Conservation (phyloP, 2,113 vertebrate genomes). For the Axis porcinus region DNA sequence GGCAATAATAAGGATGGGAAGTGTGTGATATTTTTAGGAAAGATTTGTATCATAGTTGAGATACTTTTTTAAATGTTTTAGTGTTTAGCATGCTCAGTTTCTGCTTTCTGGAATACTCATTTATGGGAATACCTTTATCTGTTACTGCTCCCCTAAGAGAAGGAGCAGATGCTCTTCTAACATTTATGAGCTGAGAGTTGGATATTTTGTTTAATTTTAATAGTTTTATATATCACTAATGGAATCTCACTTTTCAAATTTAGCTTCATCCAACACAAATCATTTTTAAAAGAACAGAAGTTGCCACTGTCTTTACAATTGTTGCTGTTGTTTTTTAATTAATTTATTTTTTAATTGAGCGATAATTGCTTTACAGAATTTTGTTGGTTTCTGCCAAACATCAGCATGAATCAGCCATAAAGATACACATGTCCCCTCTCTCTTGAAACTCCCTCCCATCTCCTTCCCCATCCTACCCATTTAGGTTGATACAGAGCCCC, state of each 20-base stretch:
- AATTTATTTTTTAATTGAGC: neutral
- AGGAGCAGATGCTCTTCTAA: neutral
- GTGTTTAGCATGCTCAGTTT: neutral
- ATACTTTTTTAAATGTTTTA: neutral
- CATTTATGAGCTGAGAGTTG: neutral
- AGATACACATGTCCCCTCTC: neutral
- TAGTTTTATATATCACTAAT: neutral
- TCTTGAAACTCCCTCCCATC: neutral
- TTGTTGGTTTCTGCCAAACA: neutral
- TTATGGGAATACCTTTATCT: neutral
- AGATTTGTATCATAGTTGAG: neutral
- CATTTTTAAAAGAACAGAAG: slow-evolving; percentile 31
- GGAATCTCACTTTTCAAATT: slow-evolving; percentile 7
- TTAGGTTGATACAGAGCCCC: neutral
- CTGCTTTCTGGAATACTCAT: neutral
- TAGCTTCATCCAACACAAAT: neutral
- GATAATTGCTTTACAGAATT: neutral
- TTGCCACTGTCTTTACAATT: neutral
- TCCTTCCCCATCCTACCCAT: neutral
- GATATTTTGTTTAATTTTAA: slow-evolving; percentile 25
- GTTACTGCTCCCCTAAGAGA: neutral
- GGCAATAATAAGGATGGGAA: neutral
- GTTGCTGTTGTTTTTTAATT: slow-evolving; percentile 9
- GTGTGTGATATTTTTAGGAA: neutral
- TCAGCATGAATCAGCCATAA: neutral